Percentiles rank a stretch among this genome's conserved stretches.
Evolutionary conservation across 2,113 vertebrate genomes (phyloP).

Genomic region (Eulemur rufifrons): DNA sequence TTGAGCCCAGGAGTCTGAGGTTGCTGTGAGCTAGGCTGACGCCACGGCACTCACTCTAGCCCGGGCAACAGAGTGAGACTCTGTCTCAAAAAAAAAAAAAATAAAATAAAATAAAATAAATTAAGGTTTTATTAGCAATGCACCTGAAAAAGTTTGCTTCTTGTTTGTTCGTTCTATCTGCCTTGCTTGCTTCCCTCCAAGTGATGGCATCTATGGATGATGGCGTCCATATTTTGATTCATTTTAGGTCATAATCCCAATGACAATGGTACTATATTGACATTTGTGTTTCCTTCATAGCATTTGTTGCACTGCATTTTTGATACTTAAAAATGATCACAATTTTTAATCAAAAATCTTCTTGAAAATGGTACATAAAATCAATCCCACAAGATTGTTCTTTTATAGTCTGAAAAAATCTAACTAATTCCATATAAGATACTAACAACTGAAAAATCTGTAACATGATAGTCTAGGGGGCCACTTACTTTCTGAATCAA

Average conservation of each 20-base stretch:
- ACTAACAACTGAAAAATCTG: neutral
- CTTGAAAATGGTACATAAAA: neutral
- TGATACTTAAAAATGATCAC: neutral
- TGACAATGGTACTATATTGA: neutral
- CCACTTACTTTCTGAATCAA: neutral
- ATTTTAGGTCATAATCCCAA: neutral
- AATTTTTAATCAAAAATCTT: neutral
- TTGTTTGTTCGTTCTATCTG: neutral
- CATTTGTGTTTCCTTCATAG: neutral
- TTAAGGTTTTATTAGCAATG: neutral
- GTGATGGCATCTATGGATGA: neutral
- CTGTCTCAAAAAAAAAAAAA: too few species aligned
- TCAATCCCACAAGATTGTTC: neutral
- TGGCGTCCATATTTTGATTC: neutral
- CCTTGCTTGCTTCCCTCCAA: neutral
- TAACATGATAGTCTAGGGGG: neutral
- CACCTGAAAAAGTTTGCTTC: neutral
- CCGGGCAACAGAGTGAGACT: too few species aligned
- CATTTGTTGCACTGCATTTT: neutral
- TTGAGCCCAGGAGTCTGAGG: too few species aligned
- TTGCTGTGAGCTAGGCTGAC: too few species aligned
- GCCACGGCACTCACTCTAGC: too few species aligned
- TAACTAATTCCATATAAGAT: neutral
- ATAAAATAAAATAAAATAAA: too few species aligned
- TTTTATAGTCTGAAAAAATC: neutral